Conservation (phyloP, 2,113 vertebrate genomes). For the Notothenia rossii region DNA sequence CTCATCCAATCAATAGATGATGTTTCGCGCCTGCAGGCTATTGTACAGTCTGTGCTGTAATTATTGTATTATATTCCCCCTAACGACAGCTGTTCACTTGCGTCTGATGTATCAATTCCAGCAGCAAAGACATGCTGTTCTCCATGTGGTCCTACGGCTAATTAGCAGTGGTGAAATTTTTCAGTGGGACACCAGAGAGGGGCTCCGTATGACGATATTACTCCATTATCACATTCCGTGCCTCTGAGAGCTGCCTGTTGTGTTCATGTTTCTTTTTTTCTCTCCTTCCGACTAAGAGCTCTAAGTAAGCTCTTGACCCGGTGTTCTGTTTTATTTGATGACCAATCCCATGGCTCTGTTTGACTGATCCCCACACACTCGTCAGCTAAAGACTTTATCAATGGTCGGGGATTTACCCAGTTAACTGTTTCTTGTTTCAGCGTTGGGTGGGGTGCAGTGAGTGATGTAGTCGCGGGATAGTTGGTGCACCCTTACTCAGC, state of each 20-base stretch:
- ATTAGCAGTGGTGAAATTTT: constrained; percentile 60
- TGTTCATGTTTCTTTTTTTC: neutral
- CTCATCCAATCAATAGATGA: constrained; percentile 18
- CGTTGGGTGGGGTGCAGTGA: constrained; percentile 40
- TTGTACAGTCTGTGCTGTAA: constrained; percentile 43
- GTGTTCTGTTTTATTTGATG: constrained; percentile 11
- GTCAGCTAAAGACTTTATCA: constrained; percentile 24
- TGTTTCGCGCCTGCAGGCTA: constrained; percentile 13
- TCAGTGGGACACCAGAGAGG: constrained; percentile 46
- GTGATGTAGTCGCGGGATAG: constrained; percentile 50
- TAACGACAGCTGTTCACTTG: constrained; percentile 51
- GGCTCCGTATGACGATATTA: constrained; percentile 41
- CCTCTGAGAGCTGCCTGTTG: constrained; percentile 16
- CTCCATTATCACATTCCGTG: constrained; percentile 46
- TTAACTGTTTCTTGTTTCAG: constrained; percentile 42
- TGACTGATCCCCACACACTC: neutral
- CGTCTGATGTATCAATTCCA: constrained; percentile 59
- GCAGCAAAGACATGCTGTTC: constrained; percentile 51
- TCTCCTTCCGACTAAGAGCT: neutral
- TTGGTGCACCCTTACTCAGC: constrained; percentile 53
- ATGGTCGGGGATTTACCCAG: constrained; percentile 34
- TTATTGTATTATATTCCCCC: constrained; percentile 51
- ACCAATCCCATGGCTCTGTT: neutral
- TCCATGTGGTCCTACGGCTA: constrained; percentile 62
- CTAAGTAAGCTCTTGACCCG: constrained; percentile 4